Evolutionary conservation across 2,113 vertebrate genomes (phyloP).

Genomic region (Arvicanthis niloticus): DNA sequence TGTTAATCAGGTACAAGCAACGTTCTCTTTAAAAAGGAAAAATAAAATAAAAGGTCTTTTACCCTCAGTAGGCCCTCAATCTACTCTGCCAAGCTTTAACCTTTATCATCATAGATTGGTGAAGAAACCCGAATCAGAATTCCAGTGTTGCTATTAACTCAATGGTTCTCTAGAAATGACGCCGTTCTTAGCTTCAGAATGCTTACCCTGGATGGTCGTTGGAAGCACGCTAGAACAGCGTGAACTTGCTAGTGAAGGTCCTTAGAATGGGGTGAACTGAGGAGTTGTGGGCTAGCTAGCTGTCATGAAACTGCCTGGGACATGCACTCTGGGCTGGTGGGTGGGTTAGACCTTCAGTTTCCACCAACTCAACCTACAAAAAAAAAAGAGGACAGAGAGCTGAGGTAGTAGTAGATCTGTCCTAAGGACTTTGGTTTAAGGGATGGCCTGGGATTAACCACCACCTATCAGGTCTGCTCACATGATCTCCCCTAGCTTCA

Average conservation of each 20-base stretch:
- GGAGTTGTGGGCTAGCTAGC: neutral
- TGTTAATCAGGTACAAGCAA: neutral
- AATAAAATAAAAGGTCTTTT: neutral
- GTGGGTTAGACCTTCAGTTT: neutral
- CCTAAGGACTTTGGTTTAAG: neutral
- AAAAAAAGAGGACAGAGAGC: neutral
- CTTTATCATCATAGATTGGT: neutral
- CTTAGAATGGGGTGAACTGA: neutral
- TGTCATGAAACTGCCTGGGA: neutral
- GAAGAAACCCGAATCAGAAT: neutral
- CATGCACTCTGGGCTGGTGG: neutral
- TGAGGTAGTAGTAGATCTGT: neutral
- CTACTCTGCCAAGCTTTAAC: neutral
- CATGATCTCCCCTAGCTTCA: neutral
- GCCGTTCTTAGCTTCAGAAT: neutral
- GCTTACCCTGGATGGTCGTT: neutral
- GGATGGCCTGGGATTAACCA: neutral
- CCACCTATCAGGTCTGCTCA: neutral
- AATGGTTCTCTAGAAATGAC: neutral
- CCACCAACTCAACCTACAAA: neutral
- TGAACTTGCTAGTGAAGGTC: constrained; percentile 4
- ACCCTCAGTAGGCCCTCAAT: neutral
- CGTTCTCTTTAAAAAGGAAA: neutral
- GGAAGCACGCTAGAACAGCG: neutral
- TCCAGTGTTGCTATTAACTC: neutral